Base-by-base conservation (phyloP, 2,888 invertebrate species). In the Plebejus anna region DNA sequence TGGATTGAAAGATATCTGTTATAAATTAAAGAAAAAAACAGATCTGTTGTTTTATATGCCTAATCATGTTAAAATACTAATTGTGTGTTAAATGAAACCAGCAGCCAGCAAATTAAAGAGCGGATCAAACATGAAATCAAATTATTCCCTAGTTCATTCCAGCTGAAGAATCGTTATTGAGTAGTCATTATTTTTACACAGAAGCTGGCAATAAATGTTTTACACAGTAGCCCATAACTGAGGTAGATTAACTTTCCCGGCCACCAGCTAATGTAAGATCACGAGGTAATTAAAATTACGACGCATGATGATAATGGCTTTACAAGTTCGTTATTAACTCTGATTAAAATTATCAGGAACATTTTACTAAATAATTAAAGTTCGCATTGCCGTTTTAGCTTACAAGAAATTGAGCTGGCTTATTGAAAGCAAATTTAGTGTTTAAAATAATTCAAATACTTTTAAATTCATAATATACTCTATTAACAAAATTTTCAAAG, bases 281-380 rank as follows among this genome's bases (percentile, higher is more conserved):
- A 82, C 83, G 82, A 83, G 82, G 81, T 83, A 81, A 83, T 83
- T 83, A 83, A 82, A 83, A 83, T 81, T 83, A 82, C 81, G 81
- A 81, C 80, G 81, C 79, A 81, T 82, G 81, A 80, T 82, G 81
- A 81, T 82, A 82, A 83, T 81, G 80, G 80, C 80, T 80, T 78
- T 79, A 81, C 81, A 79, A 80, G 81, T 81, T 78, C 77, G 78
- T 80, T 80, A 80, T 75, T 66, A 78, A 75, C 76, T 76, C 36
- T 75, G 38, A 22, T 38, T 55, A 28, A 72, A 72, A 42, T 55
- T 22, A 38, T 36, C 47, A 55, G 16, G 42, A 72, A 42, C 66
- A 16, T 47, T 42, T 59, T 72, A 42, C 71, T 42, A 71, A 72
- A 72, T 76, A 57, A 57, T 76, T 51, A 76, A 73, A 73, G 16